Conservation (phyloP, 2,888 invertebrate species). For the Mesorhabditis spiculigera region DNA sequence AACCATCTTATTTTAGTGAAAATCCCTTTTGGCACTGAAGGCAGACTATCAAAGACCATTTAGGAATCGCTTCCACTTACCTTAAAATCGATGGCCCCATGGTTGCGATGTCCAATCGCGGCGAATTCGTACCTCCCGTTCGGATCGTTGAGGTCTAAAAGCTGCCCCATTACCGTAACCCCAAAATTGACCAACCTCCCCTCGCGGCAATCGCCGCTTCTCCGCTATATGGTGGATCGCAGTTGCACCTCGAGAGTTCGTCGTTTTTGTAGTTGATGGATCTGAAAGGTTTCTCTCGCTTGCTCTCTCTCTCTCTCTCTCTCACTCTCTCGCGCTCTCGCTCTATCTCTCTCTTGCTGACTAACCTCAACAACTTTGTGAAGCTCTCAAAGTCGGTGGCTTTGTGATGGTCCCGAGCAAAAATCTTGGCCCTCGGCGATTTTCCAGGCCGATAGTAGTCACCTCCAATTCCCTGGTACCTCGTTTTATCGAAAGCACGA, state of each 20-base stretch:
- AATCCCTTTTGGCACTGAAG: not conserved
- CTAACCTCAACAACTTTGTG: slow-evolving; percentile 20
- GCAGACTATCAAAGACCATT: not conserved
- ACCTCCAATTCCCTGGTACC: not conserved
- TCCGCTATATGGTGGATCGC: slow-evolving; percentile 71
- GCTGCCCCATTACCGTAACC: not conserved
- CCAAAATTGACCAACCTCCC: slow-evolving; percentile 65
- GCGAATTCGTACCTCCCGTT: slow-evolving; percentile 4
- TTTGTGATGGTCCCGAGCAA: slow-evolving; percentile 1
- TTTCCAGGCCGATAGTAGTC: slow-evolving; percentile 4
- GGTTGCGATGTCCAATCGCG: slow-evolving; percentile 2
- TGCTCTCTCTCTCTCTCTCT: too few species aligned
- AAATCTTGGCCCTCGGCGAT: slow-evolving; percentile 48
- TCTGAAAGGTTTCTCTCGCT: slow-evolving; percentile 56
- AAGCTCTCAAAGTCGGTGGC: not conserved
- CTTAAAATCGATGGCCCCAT: not conserved
- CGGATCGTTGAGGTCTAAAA: slow-evolving; percentile 6
- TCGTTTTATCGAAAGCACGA: not conserved
- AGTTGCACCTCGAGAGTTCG: slow-evolving; percentile 69
- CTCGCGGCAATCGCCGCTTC: slow-evolving; percentile 71
- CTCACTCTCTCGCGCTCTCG: too few species aligned
- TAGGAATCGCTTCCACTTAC: not conserved
- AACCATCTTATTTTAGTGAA: too few species aligned
- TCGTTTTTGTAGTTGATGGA: slow-evolving; percentile 72
- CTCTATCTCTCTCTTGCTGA: too few species aligned